Percentiles rank a stretch among this genome's conserved stretches.
Evolutionary conservation across 2,888 invertebrate species (phyloP).

Genomic region (Clistopyga incitator): DNA sequence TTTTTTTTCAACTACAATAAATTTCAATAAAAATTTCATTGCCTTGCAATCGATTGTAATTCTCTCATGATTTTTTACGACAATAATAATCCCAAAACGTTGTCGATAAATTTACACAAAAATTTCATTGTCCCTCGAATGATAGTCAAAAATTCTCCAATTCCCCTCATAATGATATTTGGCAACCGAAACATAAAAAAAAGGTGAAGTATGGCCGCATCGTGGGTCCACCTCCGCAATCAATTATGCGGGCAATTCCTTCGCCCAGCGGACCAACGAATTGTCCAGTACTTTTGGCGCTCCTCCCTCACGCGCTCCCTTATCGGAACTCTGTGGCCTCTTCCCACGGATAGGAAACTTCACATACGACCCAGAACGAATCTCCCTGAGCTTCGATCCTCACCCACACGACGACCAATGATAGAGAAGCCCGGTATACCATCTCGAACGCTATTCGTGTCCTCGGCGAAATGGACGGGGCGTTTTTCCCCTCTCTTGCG

Average conservation of each 20-base stretch:
- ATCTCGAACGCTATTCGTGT: conserved; percentile 77
- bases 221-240: background rate
- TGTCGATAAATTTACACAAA: too few relatives aligned
- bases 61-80: too few relatives aligned
- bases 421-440: conserved; percentile 69
- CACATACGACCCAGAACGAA: conserved; percentile 34
- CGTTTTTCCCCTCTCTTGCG: conserved; percentile 67
- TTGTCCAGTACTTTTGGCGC: background rate
- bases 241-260: background rate
- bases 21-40: too few relatives aligned
- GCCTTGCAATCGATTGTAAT: too few relatives aligned
- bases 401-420: conserved; percentile 73
- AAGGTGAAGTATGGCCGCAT: background rate
- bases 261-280: background rate
- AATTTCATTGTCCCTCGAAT: too few relatives aligned
- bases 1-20: too few relatives aligned
- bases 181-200: background rate
- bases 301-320: conserved; percentile 13
- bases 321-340: conserved; percentile 1
- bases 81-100: too few relatives aligned
- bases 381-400: conserved; percentile 63
- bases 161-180: background rate
- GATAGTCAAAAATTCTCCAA: too few relatives aligned
- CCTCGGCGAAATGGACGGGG: conserved; percentile 66
- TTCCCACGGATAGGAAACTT: conserved; percentile 29